Base-by-base conservation (phyloP, 2,888 invertebrate species). In the Sarcophaga subvicina region DNA sequence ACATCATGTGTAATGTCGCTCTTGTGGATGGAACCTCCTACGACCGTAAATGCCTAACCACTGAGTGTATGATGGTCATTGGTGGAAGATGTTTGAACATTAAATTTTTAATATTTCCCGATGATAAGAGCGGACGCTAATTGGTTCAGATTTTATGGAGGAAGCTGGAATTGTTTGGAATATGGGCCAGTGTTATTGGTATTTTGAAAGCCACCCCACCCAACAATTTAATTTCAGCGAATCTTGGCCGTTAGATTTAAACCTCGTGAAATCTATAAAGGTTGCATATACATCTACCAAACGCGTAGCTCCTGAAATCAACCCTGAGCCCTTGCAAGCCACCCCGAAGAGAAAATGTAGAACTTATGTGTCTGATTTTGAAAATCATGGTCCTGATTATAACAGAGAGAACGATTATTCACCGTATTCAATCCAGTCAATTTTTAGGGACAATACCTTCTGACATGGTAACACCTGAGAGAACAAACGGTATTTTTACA, bases 21-120 rank as follows among this genome's bases (percentile, higher is more conserved):
- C 25, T 3, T 25, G 25, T 85, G 85, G 6, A 25, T 25, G 25
- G 25, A 3, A 82, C 66, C 3, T 80, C 81, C 3, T 66, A 77
- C 8, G 25, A 80, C 0, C 70, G 83, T 54, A 78, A 81, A 17
- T 84, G 78, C 22, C 63, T 86, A 4, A 79, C 77, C 1, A 87
- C 88, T 4, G 49, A 81, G 0, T 87, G 88, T 37, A 72, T 80
- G 4, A 84, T 88, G 1, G 64, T 67, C 10, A 86, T 87, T 63
- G 87, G 88, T 70, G 88, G 88, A 4, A 69, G 86, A 59, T 80
- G 73, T 14, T 60, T 80, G 0, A 86, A 76, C 37, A 87, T 88
- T 2, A 67, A 76, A 8, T 88, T 89, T 64, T 72, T 88, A 11
- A 73, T 85, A 3, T 77, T 86, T 17, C 84, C 87, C 10, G 77